A percentile compares a stretch with the other conserved stretches of the same genome.
These are phyloP conservation scores for Neoascia interrupta DNA, from an alignment of 2,888 invertebrate genomes.

Conservation along the genomic window DNA sequence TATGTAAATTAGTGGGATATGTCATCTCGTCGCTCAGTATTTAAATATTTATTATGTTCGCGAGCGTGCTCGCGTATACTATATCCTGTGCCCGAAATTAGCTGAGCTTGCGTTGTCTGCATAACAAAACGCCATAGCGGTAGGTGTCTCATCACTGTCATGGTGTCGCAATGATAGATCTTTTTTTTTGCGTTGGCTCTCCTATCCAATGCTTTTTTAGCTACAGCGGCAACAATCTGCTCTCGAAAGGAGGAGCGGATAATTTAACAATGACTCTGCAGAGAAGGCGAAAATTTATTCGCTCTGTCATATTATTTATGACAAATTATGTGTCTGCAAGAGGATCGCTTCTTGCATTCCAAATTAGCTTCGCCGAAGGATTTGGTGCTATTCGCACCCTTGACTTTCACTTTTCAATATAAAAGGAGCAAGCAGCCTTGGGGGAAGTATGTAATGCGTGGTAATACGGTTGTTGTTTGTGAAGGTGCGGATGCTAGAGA, in stretches of 20 bases:
- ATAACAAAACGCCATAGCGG: constrained; percentile 40
- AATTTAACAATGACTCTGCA: constrained; percentile 59
- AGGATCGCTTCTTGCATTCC: constrained; percentile 51
- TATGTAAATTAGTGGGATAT: constrained; percentile 62
- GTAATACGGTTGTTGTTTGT: constrained; percentile 28
- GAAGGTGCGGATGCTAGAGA: constrained; percentile 31
- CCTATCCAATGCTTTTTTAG: background rate
- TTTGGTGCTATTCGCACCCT: constrained; percentile 19
- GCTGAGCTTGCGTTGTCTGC: constrained; percentile 58
- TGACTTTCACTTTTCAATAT: constrained; percentile 49
- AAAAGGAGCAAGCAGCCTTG: background rate
- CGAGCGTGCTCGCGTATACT: constrained; percentile 4
- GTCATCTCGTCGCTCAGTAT: constrained; percentile 45
- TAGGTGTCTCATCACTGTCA: constrained; percentile 44
- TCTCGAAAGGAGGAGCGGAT: constrained; percentile 33
- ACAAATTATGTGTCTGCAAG: constrained; percentile 61
- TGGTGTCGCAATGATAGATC: constrained; percentile 21
- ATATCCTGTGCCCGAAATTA: constrained; percentile 40
- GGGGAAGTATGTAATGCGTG: constrained; percentile 40
- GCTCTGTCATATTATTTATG: constrained; percentile 63
- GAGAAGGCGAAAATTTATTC: constrained; percentile 60
- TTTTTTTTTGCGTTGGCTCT: background rate
- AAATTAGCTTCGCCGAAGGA: constrained; percentile 21
- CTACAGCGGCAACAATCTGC: constrained; percentile 29
- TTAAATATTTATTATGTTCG: constrained; percentile 61